Evolutionary conservation across 2,797 vertebrate genomes (phyloP), one percentile per base, ranked within the genome.

Genomic region (Denticeps clupeoides): DNA sequence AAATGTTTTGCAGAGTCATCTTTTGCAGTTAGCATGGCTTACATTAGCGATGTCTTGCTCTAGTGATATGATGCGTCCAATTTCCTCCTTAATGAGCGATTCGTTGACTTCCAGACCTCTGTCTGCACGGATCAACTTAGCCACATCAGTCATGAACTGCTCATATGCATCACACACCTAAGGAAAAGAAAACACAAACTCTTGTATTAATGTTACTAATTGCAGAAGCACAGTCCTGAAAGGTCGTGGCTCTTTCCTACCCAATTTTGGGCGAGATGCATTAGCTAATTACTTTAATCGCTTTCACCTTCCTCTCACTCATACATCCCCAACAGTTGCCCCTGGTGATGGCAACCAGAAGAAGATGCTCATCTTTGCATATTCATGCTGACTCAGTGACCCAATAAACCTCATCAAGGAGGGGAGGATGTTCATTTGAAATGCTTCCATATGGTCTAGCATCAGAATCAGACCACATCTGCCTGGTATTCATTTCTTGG

Each of bases 41-140:
- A 98, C 93, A 3, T 90, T 89, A 42, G 93, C 90, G 37, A 98
- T 89, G 57, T 91, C 90, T 55, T 82, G 89, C 73, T 98, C 93
- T 77, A 98, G 65, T 28, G 86, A 80, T 81, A 96, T 86, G 41
- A 94, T 65, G 65, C 54, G 79, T 3, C 49, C 56, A 78, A 93
- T 81, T 62, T 97, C 82, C 44, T 68, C 56, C 47, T 67, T 74
- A 69, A 96, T 75, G 10, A 27, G 22, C 1, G 7, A 74, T 51
- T 88, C 82, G 13, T 77, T 73, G 53, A 83, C 3, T 10, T 19
- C 1, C 53, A 95, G 61, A 4, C 51, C 46, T 58, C 77, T 85
- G 58, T 98, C 93, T 26, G 70, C 64, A 16, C 87, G 83, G 53
- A 97, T 87, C 64, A 97, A 65, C 61, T 75, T 87, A 19, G 82